Conservation (phyloP, 2,888 invertebrate species). For the Crocallis elinguaria region DNA sequence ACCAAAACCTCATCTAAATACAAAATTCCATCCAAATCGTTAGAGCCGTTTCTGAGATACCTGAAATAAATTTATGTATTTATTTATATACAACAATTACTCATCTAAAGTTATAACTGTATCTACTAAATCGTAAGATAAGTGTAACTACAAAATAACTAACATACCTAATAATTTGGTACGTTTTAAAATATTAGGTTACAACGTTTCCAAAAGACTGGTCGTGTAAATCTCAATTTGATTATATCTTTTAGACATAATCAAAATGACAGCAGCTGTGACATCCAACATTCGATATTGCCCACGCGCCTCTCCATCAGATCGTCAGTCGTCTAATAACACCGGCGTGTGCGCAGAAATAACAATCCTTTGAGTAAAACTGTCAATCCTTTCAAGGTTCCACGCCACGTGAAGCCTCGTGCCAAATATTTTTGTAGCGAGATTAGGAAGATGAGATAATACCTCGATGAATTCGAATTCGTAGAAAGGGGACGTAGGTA, state of each 20-base stretch:
- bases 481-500: neutral
- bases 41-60: too few species aligned
- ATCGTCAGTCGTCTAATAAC: slow-evolving; percentile 25
- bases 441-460: slow-evolving; percentile 31
- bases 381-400: slow-evolving; percentile 33
- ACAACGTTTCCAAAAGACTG: neutral
- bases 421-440: slow-evolving; percentile 39
- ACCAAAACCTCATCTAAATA: too few species aligned
- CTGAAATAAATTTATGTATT: too few species aligned
- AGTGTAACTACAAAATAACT: too few species aligned
- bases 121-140: too few species aligned
- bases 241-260: slow-evolving; percentile 6
- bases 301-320: slow-evolving; percentile 26
- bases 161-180: too few species aligned
- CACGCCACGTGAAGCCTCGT: slow-evolving; percentile 33
- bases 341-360: slow-evolving; percentile 36
- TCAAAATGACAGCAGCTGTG: slow-evolving; percentile 22
- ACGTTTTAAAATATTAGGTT: too few species aligned
- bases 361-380: slow-evolving; percentile 38
- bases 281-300: slow-evolving; percentile 17
- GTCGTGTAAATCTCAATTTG: neutral
- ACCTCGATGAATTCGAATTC: neutral
- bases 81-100: too few species aligned
- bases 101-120: too few species aligned
- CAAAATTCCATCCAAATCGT: too few species aligned